phyloP scores from a whole-genome alignment of 2,888 invertebrate species.

The Phaedon cochleariae region DNA sequence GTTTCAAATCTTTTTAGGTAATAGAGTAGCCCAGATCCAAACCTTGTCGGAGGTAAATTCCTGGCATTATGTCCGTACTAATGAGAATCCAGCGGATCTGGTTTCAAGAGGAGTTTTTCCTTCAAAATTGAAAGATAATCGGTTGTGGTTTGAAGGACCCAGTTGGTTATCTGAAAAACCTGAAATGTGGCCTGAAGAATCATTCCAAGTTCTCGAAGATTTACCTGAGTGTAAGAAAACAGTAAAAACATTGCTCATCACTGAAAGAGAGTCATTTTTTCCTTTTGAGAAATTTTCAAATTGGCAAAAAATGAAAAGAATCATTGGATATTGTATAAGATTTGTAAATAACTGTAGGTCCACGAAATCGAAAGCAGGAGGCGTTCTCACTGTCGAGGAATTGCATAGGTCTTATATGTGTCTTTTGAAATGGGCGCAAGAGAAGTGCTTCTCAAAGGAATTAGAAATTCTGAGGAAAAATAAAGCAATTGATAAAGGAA shows the following conservation, averaged over 20 bases:
- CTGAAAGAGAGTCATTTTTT: neutral
- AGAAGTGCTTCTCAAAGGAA: neutral
- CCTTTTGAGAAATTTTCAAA: neutral
- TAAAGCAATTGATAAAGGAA: neutral
- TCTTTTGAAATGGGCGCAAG: neutral
- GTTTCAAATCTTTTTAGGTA: constrained; percentile 31
- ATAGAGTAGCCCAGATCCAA: constrained; percentile 34
- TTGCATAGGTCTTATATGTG: neutral
- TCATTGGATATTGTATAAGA: neutral
- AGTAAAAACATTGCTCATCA: neutral
- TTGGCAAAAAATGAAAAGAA: neutral
- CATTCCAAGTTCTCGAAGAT: neutral
- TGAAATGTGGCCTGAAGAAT: neutral
- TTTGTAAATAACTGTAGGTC: neutral
- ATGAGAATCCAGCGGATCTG: constrained; percentile 29
- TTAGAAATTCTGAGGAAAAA: neutral
- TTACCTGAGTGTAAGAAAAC: neutral
- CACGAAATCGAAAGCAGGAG: neutral
- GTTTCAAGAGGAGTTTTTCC: constrained; percentile 21
- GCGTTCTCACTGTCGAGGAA: neutral
- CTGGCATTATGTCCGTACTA: constrained; percentile 28
- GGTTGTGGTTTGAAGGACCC: constrained; percentile 27
- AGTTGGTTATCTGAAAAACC: constrained; percentile 13
- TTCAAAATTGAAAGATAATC: neutral
- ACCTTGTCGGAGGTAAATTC: constrained; percentile 7